Base-by-base conservation (phyloP, 2,113 vertebrate species). In the Oostethus manadensis region DNA sequence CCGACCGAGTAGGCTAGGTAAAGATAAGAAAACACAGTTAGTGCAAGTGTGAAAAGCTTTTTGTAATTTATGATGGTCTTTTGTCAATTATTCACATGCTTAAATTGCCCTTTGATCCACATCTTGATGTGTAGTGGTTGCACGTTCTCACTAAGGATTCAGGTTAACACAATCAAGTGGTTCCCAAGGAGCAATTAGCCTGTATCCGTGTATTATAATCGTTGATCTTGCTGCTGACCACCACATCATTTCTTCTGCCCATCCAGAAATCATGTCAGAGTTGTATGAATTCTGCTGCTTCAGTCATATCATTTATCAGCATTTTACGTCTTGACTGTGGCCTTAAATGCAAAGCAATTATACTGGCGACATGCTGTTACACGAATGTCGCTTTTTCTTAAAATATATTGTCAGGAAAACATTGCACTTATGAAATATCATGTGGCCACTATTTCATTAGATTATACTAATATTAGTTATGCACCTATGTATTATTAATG, bases 1-100 rank as follows among this genome's bases (percentile, higher is more conserved):
- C 94, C 1, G 93, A 44, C 5, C 95, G 91, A 0, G 96, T 98
- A 21, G 94, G 96, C 96, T 99, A 63, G 1, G 44, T 45, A 9
- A 4, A 51, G 18, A 80, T 4, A 14, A 48, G 35, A 45, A 51
- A 7, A 1, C 1, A 40, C 48, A 23, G 21, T 23, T 14, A 50
- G 14, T 50, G 13, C 21, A 50, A 50, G 48, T 7, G 1, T 5
- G 1, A 15, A 15, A 13, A 15, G 11, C 48, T 50, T 50, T 50
- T 23, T 50, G 21, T 15, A 13, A 50, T 6, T 29, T 21, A 18
- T 21, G 6, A 21, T 10, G 4, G 5, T 48, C 47, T 48, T 20
- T 48, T n/a, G 48, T 50, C 15, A 26, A 1, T 3, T 51, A 29
- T 54, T 54, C 11, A 11, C 17, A 14, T 51, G 50, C 16, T 33